Evolutionary conservation across 1,140 invertebrate genomes (phyloP), one percentile per base, ranked within the genome.

Genomic region (Anastrepha obliqua): DNA sequence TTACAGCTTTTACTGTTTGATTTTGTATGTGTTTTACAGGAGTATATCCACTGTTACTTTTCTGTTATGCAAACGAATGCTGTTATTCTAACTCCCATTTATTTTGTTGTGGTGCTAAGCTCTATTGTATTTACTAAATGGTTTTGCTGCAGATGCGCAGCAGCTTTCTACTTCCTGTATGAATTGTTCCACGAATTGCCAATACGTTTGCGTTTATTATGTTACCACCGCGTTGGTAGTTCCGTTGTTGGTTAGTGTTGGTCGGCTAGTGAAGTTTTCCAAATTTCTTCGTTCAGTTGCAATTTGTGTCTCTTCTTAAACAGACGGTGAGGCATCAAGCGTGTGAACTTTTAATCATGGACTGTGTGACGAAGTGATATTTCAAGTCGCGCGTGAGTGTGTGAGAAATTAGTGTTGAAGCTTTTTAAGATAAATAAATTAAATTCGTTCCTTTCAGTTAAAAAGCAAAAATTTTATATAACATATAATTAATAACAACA

Each of bases 71-170:
- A 6, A 81, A 51, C 29, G 17, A 6, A 51, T 42, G 20, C 74
- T 81, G 74, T 55, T 81, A 81, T 42, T 15, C 13, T 81, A 20
- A 81, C 8, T 17, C 17, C 47, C 44, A 29, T 51, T n/a, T 81
- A 74, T 67, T 74, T 74, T 29, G 44, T 44, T 78, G 47, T 11
- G 7, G 29, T 67, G 64, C 5, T 0, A 51, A 55, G 17, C 55
- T 55, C 17, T 81, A 55, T 81, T 81, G 7, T 81, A 55, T 81
- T 81, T 20, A 81, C 47, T 51, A 13, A n/a, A 81, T 55, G 47
- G 47, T 55, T 81, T 74, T 55, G 47, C 47, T 81, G 47, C 74
- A 81, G 74, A 81, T 81, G 74, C 74, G 74, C 74, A 81, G 74
- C 74, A 81, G 47, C 74, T 81, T 81, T 47, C 74, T 20, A 47